Conservation (phyloP, 2,113 vertebrate species). For the Pteronura brasiliensis region DNA sequence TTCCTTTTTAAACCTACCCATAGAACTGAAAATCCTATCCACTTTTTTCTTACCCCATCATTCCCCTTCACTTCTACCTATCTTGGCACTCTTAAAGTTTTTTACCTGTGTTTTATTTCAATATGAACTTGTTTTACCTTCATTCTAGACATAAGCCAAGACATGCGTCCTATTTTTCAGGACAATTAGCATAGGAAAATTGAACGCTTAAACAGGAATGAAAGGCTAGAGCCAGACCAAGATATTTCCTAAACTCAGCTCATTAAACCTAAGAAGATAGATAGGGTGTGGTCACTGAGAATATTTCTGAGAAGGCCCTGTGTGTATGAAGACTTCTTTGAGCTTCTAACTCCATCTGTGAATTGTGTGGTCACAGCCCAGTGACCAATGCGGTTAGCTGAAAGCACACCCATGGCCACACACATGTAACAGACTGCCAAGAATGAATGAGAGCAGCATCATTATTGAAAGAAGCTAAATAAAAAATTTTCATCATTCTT, state of each 20-base stretch:
- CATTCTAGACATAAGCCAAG: background rate
- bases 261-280: slow-evolving; percentile 11
- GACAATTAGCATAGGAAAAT: background rate
- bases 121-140: background rate
- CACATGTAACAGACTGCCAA: slow-evolving; percentile 15
- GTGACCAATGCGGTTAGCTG: slow-evolving; percentile 25
- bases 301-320: slow-evolving; percentile 40
- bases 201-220: background rate
- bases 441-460: slow-evolving; percentile 28
- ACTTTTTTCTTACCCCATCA: background rate
- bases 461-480: slow-evolving; percentile 36
- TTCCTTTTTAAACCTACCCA: background rate
- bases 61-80: background rate
- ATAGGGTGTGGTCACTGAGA: slow-evolving; percentile 7
- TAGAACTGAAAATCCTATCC: background rate
- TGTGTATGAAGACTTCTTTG: slow-evolving; percentile 51
- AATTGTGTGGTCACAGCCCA: slow-evolving; percentile 51
- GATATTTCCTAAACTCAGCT: slow-evolving; percentile 7
- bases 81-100: background rate
- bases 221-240: background rate
- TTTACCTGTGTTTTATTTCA: background rate
- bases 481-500: slow-evolving; percentile 37
- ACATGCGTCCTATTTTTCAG: background rate
- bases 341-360: slow-evolving; percentile 22
- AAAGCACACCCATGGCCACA: slow-evolving; percentile 10